A percentile compares a stretch with the other conserved stretches of the same genome.
phyloP scores from a whole-genome alignment of 2,888 invertebrate species.

The Bibio marci region DNA sequence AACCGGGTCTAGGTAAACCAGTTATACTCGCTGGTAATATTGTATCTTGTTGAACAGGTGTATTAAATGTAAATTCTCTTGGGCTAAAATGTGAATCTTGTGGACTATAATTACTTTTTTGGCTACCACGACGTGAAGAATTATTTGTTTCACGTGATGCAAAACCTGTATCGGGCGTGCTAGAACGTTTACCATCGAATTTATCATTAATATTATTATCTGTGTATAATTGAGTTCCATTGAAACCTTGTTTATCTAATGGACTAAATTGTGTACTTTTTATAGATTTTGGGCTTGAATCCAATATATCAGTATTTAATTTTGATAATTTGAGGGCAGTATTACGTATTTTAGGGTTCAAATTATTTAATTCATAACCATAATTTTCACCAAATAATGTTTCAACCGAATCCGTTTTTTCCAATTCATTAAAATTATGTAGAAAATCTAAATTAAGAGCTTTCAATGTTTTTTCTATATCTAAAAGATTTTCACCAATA shows the following conservation, averaged over 20 bases:
- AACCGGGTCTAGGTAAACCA: too few relatives aligned
- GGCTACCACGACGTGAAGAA: constrained; percentile 28
- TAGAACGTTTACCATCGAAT: constrained; percentile 26
- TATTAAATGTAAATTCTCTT: constrained; percentile 8
- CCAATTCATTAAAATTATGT: constrained; percentile 29
- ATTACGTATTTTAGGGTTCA: constrained; percentile 5
- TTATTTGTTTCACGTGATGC: constrained; percentile 28
- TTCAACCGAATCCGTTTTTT: constrained; percentile 30
- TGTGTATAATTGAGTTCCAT: constrained; percentile 10
- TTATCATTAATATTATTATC: constrained; percentile 17
- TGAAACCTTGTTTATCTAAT: constrained; percentile 23
- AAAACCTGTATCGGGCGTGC: constrained; percentile 29
- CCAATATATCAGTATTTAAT: constrained; percentile 3
- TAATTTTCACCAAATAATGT: constrained; percentile 20
- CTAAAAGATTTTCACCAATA: constrained; percentile 27
- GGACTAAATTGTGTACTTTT: constrained; percentile 17
- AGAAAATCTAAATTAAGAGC: constrained; percentile 29
- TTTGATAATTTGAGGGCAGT: constrained; percentile 3
- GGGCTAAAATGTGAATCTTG: constrained; percentile 23
- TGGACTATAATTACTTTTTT: constrained; percentile 28
- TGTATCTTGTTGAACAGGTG: background rate
- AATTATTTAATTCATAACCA: background rate
- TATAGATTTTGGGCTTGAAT: constrained; percentile 2
- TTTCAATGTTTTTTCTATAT: constrained; percentile 29
- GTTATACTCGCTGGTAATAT: background rate